phyloP scores from a whole-genome alignment of 1,140 invertebrate genomes.

The Lepidurus apus region DNA sequence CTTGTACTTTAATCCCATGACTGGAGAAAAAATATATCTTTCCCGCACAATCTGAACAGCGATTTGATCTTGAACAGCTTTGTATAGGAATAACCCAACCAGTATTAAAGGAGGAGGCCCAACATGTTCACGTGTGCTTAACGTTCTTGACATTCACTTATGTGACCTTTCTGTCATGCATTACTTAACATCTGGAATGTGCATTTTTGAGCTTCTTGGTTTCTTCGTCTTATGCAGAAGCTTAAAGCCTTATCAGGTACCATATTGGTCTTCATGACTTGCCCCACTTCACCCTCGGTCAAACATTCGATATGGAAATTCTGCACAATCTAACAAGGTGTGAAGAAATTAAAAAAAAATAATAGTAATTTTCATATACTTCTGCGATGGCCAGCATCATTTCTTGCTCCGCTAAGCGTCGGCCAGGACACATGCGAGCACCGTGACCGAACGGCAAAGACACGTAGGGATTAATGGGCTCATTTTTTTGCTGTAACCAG shows the following conservation, averaged over 20 bases:
- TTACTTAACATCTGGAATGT: background rate
- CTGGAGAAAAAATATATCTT: too few species aligned
- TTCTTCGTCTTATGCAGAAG: background rate
- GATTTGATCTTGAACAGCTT: too few species aligned
- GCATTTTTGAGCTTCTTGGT: background rate
- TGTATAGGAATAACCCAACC: too few species aligned
- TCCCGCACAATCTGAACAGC: too few species aligned
- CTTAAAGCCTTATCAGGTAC: constrained; percentile 8
- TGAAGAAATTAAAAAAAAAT: background rate
- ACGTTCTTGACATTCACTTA: too few species aligned
- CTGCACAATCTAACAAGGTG: background rate
- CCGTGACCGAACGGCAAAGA: constrained; percentile 47
- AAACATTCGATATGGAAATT: background rate
- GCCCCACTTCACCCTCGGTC: background rate
- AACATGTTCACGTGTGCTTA: too few species aligned
- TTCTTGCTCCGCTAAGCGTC: constrained; percentile 44
- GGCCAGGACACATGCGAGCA: constrained; percentile 45
- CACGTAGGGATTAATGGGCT: constrained; percentile 39
- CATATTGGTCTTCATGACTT: background rate
- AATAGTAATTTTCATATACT: background rate
- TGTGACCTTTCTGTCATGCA: background rate
- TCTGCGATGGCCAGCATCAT: constrained; percentile 35
- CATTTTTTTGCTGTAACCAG: background rate
- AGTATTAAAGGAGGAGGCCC: too few species aligned
- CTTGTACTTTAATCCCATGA: too few species aligned